These are phyloP conservation scores for Enteromius afrohamiltoni DNA, from an alignment of 2,797 vertebrate species.

Conservation along the genomic window DNA sequence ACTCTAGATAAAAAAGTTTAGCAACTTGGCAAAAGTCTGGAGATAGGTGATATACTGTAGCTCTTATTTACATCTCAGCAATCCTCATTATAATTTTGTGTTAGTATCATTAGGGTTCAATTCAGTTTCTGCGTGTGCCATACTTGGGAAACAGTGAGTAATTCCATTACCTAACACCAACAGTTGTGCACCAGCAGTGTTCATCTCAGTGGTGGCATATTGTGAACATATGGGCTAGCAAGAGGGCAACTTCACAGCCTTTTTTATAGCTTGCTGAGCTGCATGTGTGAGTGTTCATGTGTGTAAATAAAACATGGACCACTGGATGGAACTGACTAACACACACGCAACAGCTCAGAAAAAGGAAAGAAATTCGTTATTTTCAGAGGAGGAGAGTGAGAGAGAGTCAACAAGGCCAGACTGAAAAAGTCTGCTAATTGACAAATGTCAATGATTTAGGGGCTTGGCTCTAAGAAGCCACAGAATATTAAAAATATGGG, in stretches of 20 bases:
- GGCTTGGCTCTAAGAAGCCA: background rate
- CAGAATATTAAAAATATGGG: background rate
- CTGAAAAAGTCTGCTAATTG: background rate
- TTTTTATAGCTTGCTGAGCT: conserved; percentile 48
- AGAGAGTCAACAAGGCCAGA: conserved; percentile 18
- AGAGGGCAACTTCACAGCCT: conserved; percentile 25
- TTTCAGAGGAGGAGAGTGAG: background rate
- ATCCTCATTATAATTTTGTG: conserved; percentile 2
- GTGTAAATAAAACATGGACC: conserved; percentile 50
- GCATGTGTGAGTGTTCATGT: conserved; percentile 11
- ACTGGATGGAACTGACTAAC: background rate
- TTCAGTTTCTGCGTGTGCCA: conserved; percentile 10
- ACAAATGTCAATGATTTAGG: background rate
- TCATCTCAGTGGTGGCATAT: conserved; percentile 39
- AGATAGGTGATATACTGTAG: conserved; percentile 6
- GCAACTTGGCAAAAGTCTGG: background rate
- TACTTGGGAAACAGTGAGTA: conserved; percentile 31
- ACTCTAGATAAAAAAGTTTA: background rate
- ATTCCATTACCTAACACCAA: conserved; percentile 22
- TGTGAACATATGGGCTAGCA: conserved; percentile 53
- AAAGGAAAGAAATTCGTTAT: background rate
- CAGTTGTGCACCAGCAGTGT: background rate
- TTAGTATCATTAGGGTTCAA: background rate
- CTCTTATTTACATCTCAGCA: background rate
- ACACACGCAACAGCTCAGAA: background rate